These are phyloP conservation scores for Mus musculus DNA, from an alignment of 2,113 vertebrate species.

Conservation along the genomic window GRCm39 chrX:106608501-106609000, in stretches of 20 bases:
- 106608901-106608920: neutral
- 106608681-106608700: conserved; percentile 88
- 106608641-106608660: conserved; percentile 89
- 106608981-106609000: neutral
- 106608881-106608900: conserved; percentile 12
- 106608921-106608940: neutral
- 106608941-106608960: neutral
- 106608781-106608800: conserved; percentile 21
- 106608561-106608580: conserved; percentile 90
- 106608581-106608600: conserved; percentile 88
- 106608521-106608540: conserved; percentile 87
- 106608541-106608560: conserved; percentile 90
- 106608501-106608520: conserved; percentile 81
- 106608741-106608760: conserved; percentile 86
- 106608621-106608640: conserved; percentile 86
- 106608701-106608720: conserved; percentile 81
- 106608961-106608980: neutral
- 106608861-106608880: neutral
- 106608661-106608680: conserved; percentile 89
- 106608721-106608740: conserved; percentile 80
- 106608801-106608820: neutral
- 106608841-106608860: neutral
- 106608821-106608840: conserved; percentile 28
- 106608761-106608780: conserved; percentile 74
- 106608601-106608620: conserved; percentile 86